These are phyloP conservation scores for Nephotettix cincticeps DNA, from an alignment of 1,140 invertebrate species.

Conservation along the genomic window DNA sequence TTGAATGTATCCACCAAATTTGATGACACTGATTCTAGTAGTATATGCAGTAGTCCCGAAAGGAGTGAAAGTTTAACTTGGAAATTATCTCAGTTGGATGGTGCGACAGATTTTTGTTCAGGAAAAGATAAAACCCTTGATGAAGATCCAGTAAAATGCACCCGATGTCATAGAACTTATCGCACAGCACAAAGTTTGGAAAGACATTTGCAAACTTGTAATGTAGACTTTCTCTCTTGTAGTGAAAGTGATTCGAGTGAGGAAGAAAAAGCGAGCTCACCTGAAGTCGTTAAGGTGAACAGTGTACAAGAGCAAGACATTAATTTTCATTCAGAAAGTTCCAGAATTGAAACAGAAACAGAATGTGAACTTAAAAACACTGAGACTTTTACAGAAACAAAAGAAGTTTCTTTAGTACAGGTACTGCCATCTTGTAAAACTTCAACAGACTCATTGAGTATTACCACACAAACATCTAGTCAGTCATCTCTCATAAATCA, in stretches of 20 bases:
- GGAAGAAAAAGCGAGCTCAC: conserved; percentile 31
- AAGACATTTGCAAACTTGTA: conserved; percentile 74
- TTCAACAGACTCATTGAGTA: too few relatives aligned
- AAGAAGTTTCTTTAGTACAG: too few relatives aligned
- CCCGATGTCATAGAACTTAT: conserved; percentile 85
- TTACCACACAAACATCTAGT: too few relatives aligned
- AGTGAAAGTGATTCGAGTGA: conserved; percentile 66
- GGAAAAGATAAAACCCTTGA: conserved; percentile 49
- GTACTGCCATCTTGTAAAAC: too few relatives aligned
- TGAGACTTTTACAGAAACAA: too few relatives aligned
- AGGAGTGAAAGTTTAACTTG: conserved; percentile 13
- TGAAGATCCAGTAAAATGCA: conserved; percentile 80
- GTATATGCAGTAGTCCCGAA: conserved; percentile 31
- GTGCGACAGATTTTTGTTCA: conserved; percentile 63
- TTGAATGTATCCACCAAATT: conserved; percentile 46
- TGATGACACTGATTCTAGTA: conserved; percentile 58
- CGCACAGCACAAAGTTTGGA: conserved; percentile 84
- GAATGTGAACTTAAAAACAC: too few relatives aligned
- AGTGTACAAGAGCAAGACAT: too few relatives aligned
- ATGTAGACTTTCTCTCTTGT: conserved; percentile 61
- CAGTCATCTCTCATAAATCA: too few relatives aligned
- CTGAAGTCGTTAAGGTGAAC: not conserved
- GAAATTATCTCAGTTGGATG: conserved; percentile 61
- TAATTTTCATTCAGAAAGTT: too few relatives aligned
- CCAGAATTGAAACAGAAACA: too few relatives aligned